phyloP scores from a whole-genome alignment of 2,113 vertebrate genomes.

The Chaenogobius annularis region DNA sequence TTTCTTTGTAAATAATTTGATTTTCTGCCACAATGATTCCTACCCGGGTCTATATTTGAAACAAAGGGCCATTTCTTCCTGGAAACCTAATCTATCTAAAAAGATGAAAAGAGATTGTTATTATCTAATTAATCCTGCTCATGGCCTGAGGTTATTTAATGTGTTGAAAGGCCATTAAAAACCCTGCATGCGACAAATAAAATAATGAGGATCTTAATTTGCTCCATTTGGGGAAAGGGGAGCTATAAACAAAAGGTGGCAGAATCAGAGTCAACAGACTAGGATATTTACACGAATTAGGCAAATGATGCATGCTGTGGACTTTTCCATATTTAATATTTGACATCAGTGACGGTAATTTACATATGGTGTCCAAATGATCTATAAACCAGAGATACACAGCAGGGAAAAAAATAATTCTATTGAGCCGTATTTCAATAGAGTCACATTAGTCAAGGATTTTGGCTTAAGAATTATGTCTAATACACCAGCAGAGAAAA shows the following conservation, averaged over 20 bases:
- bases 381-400: conserved; percentile 72
- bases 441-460: conserved; percentile 33
- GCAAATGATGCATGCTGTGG: conserved; percentile 63
- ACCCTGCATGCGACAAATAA: conserved; percentile 75
- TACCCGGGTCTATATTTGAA: conserved; percentile 67
- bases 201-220: conserved; percentile 81
- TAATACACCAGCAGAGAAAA: conserved; percentile 43
- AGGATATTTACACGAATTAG: conserved; percentile 69
- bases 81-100: conserved; percentile 68
- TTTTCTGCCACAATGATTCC: conserved; percentile 57
- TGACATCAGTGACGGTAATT: conserved; percentile 72
- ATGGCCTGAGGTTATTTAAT: conserved; percentile 79
- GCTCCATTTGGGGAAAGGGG: conserved; percentile 69
- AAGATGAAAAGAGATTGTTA: conserved; percentile 74
- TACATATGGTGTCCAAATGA: conserved; percentile 66
- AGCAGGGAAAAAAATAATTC: conserved; percentile 50
- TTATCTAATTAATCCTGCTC: conserved; percentile 79
- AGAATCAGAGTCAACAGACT: conserved; percentile 63
- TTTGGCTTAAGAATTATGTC: conserved; percentile 48
- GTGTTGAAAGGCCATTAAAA: conserved; percentile 80
- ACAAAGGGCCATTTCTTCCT: conserved; percentile 72
- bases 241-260: conserved; percentile 72
- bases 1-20: conserved; percentile 67
- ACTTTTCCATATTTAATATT: conserved; percentile 69
- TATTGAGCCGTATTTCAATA: conserved; percentile 63